Evolutionary conservation across 2,888 invertebrate genomes (phyloP), one percentile per base, ranked within the genome.

Genomic region (Hirtodrosophila duncani): DNA sequence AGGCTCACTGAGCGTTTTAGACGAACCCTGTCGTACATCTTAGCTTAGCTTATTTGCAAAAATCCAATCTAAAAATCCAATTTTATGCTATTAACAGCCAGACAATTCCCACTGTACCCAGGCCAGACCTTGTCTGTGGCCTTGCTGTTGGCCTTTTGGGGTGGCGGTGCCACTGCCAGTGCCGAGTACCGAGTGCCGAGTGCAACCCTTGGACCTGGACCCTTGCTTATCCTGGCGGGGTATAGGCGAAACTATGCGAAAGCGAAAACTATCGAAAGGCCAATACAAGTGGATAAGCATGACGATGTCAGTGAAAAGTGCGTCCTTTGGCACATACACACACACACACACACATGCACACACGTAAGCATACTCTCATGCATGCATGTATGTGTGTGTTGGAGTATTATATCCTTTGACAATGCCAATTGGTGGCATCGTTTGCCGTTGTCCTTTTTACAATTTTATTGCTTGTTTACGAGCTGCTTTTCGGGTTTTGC

Each of bases 381-480:
- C 20, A 13, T 21, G 30, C 18, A 9, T 44, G 14, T 14, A 16
- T 26, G 36, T 49, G 55, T 27, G 16, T 27, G 26, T 16, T 14
- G 44, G 39, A 16, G 18, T 37, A 39, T 42, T 29, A 29, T 37
- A 46, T 41, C 53, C 61, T 63, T 65, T 68, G 69, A 72, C 80
- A 74, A 67, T 74, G 67, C 57, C 72, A 72, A 78, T 80, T 77
- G 80, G 77, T 68, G 68, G 49, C 61, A 62, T 60, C 56, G 63
- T 31, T 69, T 67, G 70, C 62, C 66, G 61, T 80, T 79, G 80
- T 75, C 77, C 75, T 80, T 75, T 75, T 77, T 77, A 80, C 77
- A 72, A 77, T 75, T 75, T 80, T 77, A 75, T 75, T 75, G 77
- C 75, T 75, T 80, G 75, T 75, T 75, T 80, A 75, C 78, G 75